These are phyloP conservation scores for Lycocorax pyrrhopterus DNA, from an alignment of 2,113 vertebrate genomes.

Conservation along the genomic window DNA sequence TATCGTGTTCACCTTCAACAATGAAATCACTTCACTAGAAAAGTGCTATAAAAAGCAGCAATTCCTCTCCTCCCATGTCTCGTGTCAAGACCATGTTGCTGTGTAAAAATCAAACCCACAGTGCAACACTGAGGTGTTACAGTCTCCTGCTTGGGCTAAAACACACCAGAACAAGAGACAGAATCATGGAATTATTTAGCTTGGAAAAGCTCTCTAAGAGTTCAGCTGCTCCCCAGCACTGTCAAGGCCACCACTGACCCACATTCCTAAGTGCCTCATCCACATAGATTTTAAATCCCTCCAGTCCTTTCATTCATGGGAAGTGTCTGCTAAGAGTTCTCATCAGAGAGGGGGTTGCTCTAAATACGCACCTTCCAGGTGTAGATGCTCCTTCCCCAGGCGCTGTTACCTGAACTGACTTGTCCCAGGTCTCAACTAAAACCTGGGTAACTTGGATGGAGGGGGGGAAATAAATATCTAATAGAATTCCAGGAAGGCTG, in stretches of 20 bases:
- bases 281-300: not conserved
- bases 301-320: not conserved
- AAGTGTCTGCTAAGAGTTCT: not conserved
- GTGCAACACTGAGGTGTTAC: not conserved
- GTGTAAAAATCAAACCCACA: not conserved
- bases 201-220: not conserved
- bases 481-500: not conserved
- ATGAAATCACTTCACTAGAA: not conserved
- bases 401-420: not conserved
- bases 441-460: not conserved
- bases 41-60: not conserved
- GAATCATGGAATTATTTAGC: not conserved
- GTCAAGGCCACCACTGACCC: not conserved
- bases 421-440: not conserved
- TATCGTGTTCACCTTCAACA: not conserved
- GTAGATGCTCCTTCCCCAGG: not conserved
- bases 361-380: not conserved
- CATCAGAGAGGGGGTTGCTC: not conserved
- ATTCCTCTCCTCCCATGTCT: not conserved
- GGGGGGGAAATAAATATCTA: rapidly evolving
- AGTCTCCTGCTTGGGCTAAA: not conserved
- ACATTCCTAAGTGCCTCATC: not conserved
- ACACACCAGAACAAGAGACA: not conserved
- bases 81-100: not conserved
- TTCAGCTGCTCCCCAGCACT: not conserved